Evolutionary conservation across 2,113 vertebrate species (phyloP).

Genomic region (Brachionichthys hirsutus): DNA sequence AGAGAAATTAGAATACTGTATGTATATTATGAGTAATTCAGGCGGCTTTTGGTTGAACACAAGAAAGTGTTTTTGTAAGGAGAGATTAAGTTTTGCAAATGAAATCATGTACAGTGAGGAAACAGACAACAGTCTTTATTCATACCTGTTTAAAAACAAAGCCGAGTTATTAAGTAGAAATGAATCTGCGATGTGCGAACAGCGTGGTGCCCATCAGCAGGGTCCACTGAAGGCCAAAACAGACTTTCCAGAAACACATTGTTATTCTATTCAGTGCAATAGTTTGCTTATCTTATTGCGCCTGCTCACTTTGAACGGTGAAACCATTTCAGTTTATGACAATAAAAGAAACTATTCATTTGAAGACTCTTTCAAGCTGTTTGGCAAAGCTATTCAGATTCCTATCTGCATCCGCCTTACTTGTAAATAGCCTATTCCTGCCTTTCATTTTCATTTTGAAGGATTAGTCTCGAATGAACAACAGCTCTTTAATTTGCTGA

Average conservation of each 20-base stretch:
- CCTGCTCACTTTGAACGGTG: conserved; percentile 34
- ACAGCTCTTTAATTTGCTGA: conserved; percentile 72
- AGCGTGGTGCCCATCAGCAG: conserved; percentile 64
- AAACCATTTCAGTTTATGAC: conserved; percentile 38
- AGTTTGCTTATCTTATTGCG: conserved; percentile 57
- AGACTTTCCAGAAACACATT: conserved; percentile 54
- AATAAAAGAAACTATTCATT: conserved; percentile 31
- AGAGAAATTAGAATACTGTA: conserved; percentile 66
- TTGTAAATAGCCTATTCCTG: conserved; percentile 91
- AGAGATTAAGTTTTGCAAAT: conserved; percentile 85
- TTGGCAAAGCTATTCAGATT: conserved; percentile 71
- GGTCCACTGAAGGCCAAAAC: conserved; percentile 60
- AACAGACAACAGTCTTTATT: conserved; percentile 79
- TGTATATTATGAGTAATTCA: conserved; percentile 66
- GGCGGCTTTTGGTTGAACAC: conserved; percentile 71
- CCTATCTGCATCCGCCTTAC: conserved; percentile 89
- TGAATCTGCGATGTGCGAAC: conserved; percentile 50
- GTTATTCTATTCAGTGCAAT: conserved; percentile 63
- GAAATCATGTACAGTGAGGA: conserved; percentile 69
- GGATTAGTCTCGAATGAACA: conserved; percentile 46
- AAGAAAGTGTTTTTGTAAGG: conserved; percentile 75
- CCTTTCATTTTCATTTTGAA: conserved; percentile 81
- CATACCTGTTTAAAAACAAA: conserved; percentile 68
- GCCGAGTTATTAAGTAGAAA: conserved; percentile 75
- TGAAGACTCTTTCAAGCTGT: conserved; percentile 24